Percentiles rank a stretch among this genome's conserved stretches.
Conservation (phyloP, 1,140 invertebrate species). For the Scaptomyza pallida region DNA sequence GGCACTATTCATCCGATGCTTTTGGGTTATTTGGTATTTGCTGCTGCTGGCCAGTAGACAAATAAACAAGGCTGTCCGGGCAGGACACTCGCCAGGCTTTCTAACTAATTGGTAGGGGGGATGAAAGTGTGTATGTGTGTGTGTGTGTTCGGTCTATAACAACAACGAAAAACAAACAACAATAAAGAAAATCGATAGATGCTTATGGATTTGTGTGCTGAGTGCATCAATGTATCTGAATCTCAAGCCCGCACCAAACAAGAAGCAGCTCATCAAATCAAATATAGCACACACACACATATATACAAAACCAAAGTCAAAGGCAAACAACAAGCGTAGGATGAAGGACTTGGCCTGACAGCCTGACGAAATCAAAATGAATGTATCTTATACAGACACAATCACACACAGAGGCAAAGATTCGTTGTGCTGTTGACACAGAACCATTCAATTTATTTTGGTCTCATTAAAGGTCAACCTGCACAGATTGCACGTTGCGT, state of each 20-base stretch:
- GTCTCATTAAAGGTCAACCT: conserved; percentile 67
- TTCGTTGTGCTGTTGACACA: conserved; percentile 72
- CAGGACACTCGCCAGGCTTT: conserved; percentile 26
- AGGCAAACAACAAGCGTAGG: conserved; percentile 44
- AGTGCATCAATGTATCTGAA: conserved; percentile 73
- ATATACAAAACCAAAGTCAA: conserved; percentile 45
- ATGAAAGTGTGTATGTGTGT: conserved; percentile 14
- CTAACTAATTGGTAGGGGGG: conserved; percentile 71
- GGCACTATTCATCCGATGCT: background rate
- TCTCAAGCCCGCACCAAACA: conserved; percentile 47
- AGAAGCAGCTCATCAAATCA: conserved; percentile 58
- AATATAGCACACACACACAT: conserved; percentile 59
- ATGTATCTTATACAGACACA: conserved; percentile 47
- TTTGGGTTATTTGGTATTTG: conserved; percentile 1
- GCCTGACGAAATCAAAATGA: conserved; percentile 42
- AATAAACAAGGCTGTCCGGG: conserved; percentile 35
- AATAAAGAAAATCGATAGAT: conserved; percentile 65
- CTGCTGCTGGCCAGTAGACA: conserved; percentile 24
- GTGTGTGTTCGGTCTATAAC: conserved; percentile 1
- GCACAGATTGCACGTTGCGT: conserved; percentile 36
- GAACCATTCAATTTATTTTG: conserved; percentile 76
- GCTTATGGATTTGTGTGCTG: conserved; percentile 52
- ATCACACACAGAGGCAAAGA: conserved; percentile 3
- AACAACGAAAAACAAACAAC: conserved; percentile 45
- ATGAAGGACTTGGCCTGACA: conserved; percentile 8